Evolutionary conservation across 2,888 invertebrate genomes (phyloP).

Genomic region (Exephanes ischioxanthus): DNA sequence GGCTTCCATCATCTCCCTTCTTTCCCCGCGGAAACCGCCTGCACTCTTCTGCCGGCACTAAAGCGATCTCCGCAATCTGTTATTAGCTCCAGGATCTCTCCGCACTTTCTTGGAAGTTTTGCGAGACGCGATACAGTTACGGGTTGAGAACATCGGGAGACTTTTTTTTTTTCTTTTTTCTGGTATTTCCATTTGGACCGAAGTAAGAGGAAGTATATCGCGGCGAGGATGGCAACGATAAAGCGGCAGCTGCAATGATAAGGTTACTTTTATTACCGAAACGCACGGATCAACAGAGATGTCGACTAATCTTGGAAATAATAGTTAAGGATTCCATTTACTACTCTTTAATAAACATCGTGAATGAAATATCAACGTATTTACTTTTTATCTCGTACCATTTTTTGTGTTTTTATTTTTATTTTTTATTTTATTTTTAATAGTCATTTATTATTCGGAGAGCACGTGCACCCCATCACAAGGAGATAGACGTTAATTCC

Average conservation of each 20-base stretch:
- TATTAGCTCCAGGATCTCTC: background rate
- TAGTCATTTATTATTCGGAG: conserved; percentile 59
- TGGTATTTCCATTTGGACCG: background rate
- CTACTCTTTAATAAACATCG: conserved; percentile 27
- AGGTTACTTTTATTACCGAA: background rate
- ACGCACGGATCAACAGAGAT: background rate
- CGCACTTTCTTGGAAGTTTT: background rate
- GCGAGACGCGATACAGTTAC: background rate
- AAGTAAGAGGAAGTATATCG: background rate
- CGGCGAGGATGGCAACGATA: background rate
- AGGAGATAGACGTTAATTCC: conserved; percentile 59
- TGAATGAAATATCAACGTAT: conserved; percentile 5
- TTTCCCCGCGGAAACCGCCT: background rate
- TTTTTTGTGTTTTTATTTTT: background rate
- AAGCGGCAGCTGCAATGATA: background rate
- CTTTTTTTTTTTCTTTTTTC: too few species aligned
- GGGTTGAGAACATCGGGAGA: conserved; percentile 6
- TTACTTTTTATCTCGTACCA: too few species aligned
- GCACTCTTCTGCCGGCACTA: background rate
- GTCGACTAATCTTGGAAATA: background rate
- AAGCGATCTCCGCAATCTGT: background rate
- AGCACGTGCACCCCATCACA: conserved; percentile 39
- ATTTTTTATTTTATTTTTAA: background rate
- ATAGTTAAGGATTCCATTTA: conserved; percentile 48
- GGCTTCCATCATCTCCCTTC: background rate